Conservation (phyloP, 92 coral and sea anemone genomes). For the Porites evermanni region DNA sequence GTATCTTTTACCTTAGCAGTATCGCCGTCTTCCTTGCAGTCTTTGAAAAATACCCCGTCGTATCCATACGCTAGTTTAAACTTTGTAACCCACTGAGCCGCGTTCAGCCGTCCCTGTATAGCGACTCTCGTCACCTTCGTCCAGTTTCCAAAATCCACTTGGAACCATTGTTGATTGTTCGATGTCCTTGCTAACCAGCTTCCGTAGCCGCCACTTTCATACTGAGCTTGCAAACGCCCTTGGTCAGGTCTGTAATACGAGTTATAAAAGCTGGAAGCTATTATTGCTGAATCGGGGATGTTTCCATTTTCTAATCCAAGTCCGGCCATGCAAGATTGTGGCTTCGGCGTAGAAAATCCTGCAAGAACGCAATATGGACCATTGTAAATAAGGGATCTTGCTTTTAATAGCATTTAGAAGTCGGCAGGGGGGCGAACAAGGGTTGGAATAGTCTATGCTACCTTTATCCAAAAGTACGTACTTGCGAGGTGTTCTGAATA, state of each 20-base stretch:
- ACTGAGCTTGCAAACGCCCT: constrained; percentile 28
- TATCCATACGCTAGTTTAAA: constrained; percentile 57
- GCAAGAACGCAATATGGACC: background rate
- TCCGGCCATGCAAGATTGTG: constrained; percentile 39
- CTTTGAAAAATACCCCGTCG: constrained; percentile 59
- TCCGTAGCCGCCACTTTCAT: constrained; percentile 38
- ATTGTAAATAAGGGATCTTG: no score
- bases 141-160: constrained; percentile 64
- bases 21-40: constrained; percentile 12
- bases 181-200: constrained; percentile 36
- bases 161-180: constrained; percentile 55
- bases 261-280: constrained; percentile 41
- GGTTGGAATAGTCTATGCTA: no score
- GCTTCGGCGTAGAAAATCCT: constrained; percentile 52
- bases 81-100: constrained; percentile 45
- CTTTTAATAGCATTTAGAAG: no score
- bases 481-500: no score
- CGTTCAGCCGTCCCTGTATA: constrained; percentile 52
- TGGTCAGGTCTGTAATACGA: background rate
- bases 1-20: background rate
- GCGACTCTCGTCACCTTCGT: constrained; percentile 56
- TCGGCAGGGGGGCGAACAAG: no score
- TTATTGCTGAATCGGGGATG: constrained; percentile 60
- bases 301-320: constrained; percentile 62
- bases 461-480: no score